Evolutionary conservation across 2,113 vertebrate species (phyloP).

Genomic region (Riparia riparia): DNA sequence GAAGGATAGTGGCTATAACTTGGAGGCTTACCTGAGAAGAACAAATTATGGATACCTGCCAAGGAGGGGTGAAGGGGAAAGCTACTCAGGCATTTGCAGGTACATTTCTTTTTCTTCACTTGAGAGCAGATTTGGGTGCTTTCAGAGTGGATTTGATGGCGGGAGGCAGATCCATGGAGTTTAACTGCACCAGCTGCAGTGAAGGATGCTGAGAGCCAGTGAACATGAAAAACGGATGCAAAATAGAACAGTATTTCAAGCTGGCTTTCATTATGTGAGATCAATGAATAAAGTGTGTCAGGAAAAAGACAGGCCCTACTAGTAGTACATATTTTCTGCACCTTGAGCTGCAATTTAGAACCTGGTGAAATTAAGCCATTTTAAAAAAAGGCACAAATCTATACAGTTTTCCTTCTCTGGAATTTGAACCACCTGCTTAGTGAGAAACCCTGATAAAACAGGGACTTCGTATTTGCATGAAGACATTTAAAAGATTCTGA

Average conservation of each 20-base stretch:
- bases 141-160: neutral
- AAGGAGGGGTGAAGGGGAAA: slow-evolving; percentile 9
- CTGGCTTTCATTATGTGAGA: neutral
- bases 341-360: neutral
- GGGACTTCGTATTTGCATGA: neutral
- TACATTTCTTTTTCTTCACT: neutral
- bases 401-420: neutral
- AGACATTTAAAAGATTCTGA: slow-evolving; percentile 2
- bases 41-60: neutral
- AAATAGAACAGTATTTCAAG: neutral
- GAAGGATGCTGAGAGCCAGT: neutral
- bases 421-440: neutral
- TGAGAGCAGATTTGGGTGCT: neutral
- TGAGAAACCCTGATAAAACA: neutral
- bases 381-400: neutral
- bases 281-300: neutral
- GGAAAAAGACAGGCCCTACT: neutral
- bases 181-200: neutral
- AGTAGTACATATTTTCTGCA: neutral
- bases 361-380: neutral
- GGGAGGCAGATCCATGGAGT: neutral
- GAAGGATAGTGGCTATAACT: neutral
- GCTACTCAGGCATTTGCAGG: neutral
- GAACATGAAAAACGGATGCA: neutral
- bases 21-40: neutral